Evolutionary conservation across 2,888 invertebrate species (phyloP).

Genomic region (Chesias legatella): DNA sequence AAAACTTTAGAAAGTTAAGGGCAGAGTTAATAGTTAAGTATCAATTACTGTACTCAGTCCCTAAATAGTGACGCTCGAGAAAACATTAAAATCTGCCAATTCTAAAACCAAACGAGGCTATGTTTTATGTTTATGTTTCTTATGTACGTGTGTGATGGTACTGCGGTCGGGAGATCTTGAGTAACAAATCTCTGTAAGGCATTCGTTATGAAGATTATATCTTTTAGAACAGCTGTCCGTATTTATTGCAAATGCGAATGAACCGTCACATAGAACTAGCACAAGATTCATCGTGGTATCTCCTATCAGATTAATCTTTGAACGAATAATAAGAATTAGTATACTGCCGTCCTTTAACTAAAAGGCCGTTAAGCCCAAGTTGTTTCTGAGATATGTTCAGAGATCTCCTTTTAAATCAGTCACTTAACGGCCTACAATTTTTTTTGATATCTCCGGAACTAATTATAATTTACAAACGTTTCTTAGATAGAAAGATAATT

Average conservation of each 20-base stretch:
- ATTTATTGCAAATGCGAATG: slow-evolving; percentile 48
- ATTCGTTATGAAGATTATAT: slow-evolving; percentile 51
- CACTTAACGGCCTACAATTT: too few species aligned
- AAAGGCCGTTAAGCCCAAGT: too few species aligned
- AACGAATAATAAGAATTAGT: too few species aligned
- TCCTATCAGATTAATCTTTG: slow-evolving; percentile 26
- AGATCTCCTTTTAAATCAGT: too few species aligned
- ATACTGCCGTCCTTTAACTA: too few species aligned
- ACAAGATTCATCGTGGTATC: slow-evolving; percentile 29
- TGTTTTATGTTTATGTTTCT: too few species aligned
- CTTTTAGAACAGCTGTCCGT: slow-evolving; percentile 36
- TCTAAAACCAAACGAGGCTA: too few species aligned
- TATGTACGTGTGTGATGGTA: slow-evolving; percentile 1
- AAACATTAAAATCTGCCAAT: too few species aligned
- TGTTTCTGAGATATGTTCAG: too few species aligned
- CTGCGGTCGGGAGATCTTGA: slow-evolving; percentile 29
- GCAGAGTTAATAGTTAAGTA: slow-evolving; percentile 11
- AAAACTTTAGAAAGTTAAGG: slow-evolving; percentile 24
- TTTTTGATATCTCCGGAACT: too few species aligned
- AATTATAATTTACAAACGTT: too few species aligned
- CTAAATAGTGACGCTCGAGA: slow-evolving; percentile 4
- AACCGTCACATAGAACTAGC: slow-evolving; percentile 33
- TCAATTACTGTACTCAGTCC: slow-evolving; percentile 6
- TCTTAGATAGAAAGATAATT: too few species aligned
- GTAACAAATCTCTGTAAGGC: slow-evolving; percentile 49